A percentile compares a stretch with the other conserved stretches of the same genome.
phyloP scores from a whole-genome alignment of 2,888 invertebrate species.

The Ormyrus labotus region DNA sequence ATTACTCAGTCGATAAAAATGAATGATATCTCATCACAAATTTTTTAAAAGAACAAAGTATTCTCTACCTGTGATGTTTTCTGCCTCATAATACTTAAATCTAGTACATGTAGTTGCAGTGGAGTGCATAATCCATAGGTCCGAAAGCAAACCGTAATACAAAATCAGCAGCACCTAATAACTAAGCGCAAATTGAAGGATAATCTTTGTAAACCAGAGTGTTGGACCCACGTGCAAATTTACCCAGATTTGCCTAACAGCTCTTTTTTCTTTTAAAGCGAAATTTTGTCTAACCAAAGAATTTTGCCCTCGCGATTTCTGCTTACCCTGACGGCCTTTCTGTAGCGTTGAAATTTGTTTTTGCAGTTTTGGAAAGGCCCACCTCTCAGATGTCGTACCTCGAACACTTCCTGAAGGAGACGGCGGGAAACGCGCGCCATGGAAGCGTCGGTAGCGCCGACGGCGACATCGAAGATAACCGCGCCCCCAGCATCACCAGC shows the following conservation, averaged over 20 bases:
- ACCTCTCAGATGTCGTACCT: conserved; percentile 94
- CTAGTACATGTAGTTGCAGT: conserved; percentile 43
- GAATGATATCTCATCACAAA: not conserved
- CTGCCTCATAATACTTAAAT: conserved; percentile 24
- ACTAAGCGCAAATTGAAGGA: not conserved
- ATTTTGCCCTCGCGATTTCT: conserved; percentile 9
- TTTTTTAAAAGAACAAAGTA: conserved; percentile 16
- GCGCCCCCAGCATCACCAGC: conserved; percentile 86
- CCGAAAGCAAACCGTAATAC: conserved; percentile 12
- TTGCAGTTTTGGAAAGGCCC: conserved; percentile 90
- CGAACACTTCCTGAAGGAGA: conserved; percentile 92
- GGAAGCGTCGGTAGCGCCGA: conserved; percentile 83
- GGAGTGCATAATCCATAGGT: conserved; percentile 46
- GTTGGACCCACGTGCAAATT: conserved; percentile 54
- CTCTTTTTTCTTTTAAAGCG: conserved; percentile 24
- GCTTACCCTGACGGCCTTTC: too few relatives aligned
- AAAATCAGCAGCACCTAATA: not conserved
- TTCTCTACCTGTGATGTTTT: conserved; percentile 29
- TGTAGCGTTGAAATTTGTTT: too few relatives aligned
- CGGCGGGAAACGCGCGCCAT: conserved; percentile 75
- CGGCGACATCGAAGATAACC: conserved; percentile 86
- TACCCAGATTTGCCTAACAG: conserved; percentile 48
- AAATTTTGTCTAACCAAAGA: not conserved
- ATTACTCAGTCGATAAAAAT: conserved; percentile 9
- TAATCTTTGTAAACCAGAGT: conserved; percentile 9